Evolutionary conservation across 2,797 vertebrate genomes (phyloP).

Genomic region (Pantherophis vulpinus): DNA sequence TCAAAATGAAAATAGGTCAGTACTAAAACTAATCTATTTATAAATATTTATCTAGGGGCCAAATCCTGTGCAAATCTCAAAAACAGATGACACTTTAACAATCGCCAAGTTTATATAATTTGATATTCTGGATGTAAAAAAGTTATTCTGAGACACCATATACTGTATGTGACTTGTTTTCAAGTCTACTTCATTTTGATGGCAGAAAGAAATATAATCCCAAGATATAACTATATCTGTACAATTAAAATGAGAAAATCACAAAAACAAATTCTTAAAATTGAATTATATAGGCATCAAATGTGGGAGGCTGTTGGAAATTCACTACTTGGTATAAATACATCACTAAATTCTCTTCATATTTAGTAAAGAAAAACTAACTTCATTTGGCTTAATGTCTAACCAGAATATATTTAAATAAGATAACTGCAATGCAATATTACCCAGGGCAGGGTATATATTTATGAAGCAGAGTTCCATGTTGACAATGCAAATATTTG

Average conservation of each 20-base stretch:
- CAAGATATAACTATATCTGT: not conserved
- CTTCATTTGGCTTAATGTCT: conserved; percentile 2
- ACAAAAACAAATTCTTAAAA: not conserved
- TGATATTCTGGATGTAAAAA: not conserved
- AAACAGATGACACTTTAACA: not conserved
- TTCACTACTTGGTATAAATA: not conserved
- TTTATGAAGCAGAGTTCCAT: not conserved
- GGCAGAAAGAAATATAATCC: not conserved
- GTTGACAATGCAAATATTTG: conserved; percentile 60
- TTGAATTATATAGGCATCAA: not conserved
- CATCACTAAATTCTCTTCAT: not conserved
- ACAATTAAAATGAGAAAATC: not conserved
- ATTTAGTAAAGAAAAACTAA: not conserved
- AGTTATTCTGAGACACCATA: not conserved
- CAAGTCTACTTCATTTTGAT: not conserved
- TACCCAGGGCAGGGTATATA: not conserved
- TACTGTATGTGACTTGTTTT: not conserved
- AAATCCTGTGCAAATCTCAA: not conserved
- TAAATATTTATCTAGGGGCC: not conserved
- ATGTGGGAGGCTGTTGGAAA: not conserved
- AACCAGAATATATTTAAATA: conserved; percentile 31
- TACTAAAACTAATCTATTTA: not conserved
- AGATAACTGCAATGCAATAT: not conserved
- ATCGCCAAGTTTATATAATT: not conserved
- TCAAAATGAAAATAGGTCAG: not conserved